phyloP scores from a whole-genome alignment of 2,797 vertebrate species.

The Melanotaenia parkinsoni region DNA sequence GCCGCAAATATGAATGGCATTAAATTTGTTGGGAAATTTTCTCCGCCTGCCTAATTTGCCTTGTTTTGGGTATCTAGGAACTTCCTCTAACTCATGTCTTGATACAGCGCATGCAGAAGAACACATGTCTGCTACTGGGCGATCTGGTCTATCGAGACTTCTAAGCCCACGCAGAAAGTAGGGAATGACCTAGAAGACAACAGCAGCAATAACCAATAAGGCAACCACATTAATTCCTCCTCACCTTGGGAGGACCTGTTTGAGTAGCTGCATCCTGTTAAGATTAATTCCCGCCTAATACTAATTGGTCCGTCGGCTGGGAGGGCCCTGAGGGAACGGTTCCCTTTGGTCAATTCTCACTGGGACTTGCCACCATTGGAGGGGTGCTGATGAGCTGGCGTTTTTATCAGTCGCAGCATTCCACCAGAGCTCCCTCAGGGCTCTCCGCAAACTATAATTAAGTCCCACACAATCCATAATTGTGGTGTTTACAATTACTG shows the following conservation, averaged over 20 bases:
- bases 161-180: constrained; percentile 52
- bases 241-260: constrained; percentile 87
- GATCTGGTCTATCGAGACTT: constrained; percentile 61
- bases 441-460: constrained; percentile 85
- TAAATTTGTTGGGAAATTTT: constrained; percentile 25
- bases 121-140: constrained; percentile 66
- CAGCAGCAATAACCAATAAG: constrained; percentile 76
- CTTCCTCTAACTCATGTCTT: constrained; percentile 42
- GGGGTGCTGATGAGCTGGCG: constrained; percentile 82
- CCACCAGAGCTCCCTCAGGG: constrained; percentile 81
- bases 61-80: constrained; percentile 19
- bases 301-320: constrained; percentile 86
- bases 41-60: constrained; percentile 31
- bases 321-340: constrained; percentile 73
- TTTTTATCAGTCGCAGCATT: constrained; percentile 86
- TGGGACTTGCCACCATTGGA: constrained; percentile 77
- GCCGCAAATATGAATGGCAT: constrained; percentile 25
- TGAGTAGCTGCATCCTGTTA: constrained; percentile 82
- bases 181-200: constrained; percentile 67
- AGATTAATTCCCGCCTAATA: constrained; percentile 88
- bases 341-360: constrained; percentile 84
- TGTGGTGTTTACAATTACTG: constrained; percentile 88
- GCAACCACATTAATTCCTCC: constrained; percentile 80
- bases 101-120: constrained; percentile 38
- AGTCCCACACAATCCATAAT: constrained; percentile 89